Evolutionary conservation across 2,113 vertebrate genomes (phyloP), one percentile per base, ranked within the genome.

Genomic region (Maccullochella peelii): DNA sequence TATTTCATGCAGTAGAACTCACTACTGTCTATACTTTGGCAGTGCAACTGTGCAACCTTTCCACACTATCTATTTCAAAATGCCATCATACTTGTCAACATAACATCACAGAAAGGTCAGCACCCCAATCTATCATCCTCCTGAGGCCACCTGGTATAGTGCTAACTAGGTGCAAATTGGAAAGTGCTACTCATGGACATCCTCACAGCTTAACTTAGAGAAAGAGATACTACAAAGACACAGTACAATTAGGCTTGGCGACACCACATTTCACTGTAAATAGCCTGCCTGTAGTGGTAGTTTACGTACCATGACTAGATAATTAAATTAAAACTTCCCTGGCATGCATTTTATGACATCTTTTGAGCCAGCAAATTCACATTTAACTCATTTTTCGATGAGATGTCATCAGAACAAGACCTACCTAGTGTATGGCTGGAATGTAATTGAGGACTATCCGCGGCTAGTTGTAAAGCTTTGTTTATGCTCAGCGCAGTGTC

Each of bases 41-140:
- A 73, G 50, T 82, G 78, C 79, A 78, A 89, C 82, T 86, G 79
- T 79, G 75, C 86, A 93, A 88, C 86, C 87, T 93, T 93, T 92
- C 87, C 77, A 85, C 77, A 81, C 73, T 88, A 87, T 93, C 84
- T 91, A 90, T 95, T 95, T 94, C 84, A 89, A 93, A 94, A 93
- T 95, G 91, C 91, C 88, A 93, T 95, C 93, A 91, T 88, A 93
- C 89, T 91, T 93, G 93, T 94, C 95, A 95, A 93, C 90, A 93
- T 91, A 94, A 89, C 89, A 91, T 94, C 90, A 93, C 86, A 88
- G 85, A 82, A 90, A 91, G 94, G 94, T 95, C 94, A 93, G 67
- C 80, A 93, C 94, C 93, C 84, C 93, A 95, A 95, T 95, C 90
- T 94, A 77, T 87, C 57, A 58, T 81, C 73, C 69, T 84, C 90